A percentile compares a stretch with the other conserved stretches of the same genome.
phyloP scores from a whole-genome alignment of 2,113 vertebrate genomes.

The Oryzias curvinotus region DNA sequence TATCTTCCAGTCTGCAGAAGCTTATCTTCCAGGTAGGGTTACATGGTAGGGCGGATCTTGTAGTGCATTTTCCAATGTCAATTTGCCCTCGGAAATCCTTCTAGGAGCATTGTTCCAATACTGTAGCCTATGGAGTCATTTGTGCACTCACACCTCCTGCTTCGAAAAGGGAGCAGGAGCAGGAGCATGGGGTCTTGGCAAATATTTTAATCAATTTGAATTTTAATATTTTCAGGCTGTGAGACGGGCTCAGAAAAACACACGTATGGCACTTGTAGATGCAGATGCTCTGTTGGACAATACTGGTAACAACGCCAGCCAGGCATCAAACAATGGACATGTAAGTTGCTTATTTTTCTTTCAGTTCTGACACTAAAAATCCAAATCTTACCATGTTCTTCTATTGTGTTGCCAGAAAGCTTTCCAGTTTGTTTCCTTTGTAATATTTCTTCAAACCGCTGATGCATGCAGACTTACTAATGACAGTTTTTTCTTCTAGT shows the following conservation, averaged over 20 bases:
- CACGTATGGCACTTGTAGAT: neutral
- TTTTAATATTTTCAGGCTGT: slow-evolving; percentile 53
- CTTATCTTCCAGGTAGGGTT: no score
- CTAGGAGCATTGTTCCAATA: no score
- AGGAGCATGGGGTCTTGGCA: no score
- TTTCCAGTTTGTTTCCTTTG: neutral
- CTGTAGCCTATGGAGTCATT: no score
- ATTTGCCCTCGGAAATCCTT: no score
- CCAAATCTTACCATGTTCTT: neutral
- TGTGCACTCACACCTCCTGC: no score
- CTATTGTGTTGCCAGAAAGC: neutral
- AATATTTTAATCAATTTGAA: neutral
- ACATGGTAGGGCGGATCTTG: no score
- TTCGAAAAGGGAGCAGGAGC: no score
- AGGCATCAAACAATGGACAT: slow-evolving; percentile 3
- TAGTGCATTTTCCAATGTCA: no score
- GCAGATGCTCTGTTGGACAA: neutral
- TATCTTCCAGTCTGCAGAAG: no score
- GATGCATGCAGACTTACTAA: neutral
- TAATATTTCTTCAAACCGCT: neutral
- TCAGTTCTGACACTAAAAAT: neutral
- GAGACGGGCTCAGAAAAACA: slow-evolving; percentile 53
- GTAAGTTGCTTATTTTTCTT: slow-evolving; percentile 29
- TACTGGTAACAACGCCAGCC: neutral
- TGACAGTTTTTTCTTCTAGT: slow-evolving; percentile 31